Percentiles rank a stretch among this genome's conserved stretches.
These are phyloP conservation scores for Stegophylla sp. DNA, from an alignment of 2,888 invertebrate genomes.

Conservation along the genomic window DNA sequence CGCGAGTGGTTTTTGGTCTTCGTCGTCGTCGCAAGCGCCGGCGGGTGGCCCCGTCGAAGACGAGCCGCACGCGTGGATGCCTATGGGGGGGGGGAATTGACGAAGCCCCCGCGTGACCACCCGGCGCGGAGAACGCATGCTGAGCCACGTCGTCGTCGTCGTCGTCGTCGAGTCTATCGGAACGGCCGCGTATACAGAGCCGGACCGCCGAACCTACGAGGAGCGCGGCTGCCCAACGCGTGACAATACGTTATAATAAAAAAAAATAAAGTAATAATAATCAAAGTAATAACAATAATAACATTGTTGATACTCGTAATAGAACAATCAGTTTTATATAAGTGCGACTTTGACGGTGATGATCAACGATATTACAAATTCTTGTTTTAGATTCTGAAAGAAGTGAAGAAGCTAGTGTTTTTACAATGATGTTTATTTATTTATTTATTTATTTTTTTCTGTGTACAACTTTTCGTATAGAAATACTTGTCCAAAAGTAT, in stretches of 20 bases:
- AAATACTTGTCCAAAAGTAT: too few relatives aligned
- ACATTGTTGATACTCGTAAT: too few relatives aligned
- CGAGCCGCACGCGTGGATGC: neutral
- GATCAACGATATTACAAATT: too few relatives aligned
- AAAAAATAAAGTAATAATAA: neutral
- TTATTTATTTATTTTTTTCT: too few relatives aligned
- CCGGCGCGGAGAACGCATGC: conserved; percentile 51
- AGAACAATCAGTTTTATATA: neutral
- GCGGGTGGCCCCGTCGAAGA: conserved; percentile 25
- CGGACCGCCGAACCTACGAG: neutral
- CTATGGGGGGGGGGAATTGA: neutral
- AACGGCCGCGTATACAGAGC: neutral
- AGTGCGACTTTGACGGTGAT: neutral
- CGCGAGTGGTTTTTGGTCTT: conserved; percentile 8
- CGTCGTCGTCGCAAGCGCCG: conserved; percentile 27
- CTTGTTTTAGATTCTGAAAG: too few relatives aligned
- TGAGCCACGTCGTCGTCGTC: conserved; percentile 16
- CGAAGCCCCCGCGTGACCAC: conserved; percentile 37
- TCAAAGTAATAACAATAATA: too few relatives aligned
- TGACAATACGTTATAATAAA: neutral
- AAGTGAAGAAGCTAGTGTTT: too few relatives aligned
- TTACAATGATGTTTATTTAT: neutral
- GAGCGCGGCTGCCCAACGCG: neutral
- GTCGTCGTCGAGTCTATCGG: conserved; percentile 36
- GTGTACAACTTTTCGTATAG: too few relatives aligned